Conservation (phyloP, 2,888 invertebrate species). For the Pyrgus malvae region DNA sequence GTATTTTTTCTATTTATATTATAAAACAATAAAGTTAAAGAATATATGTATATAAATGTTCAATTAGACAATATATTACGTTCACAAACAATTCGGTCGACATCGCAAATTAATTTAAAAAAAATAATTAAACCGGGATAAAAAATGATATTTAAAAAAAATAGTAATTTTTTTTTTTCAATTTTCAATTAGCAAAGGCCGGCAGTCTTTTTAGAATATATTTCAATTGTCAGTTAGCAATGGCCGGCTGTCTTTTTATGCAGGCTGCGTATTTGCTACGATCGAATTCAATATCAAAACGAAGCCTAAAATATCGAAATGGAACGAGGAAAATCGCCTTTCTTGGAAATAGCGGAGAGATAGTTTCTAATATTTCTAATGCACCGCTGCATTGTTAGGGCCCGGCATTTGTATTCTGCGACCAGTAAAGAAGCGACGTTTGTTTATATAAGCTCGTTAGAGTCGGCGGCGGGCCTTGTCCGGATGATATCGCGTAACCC, state of each 20-base stretch:
- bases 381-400: conserved; percentile 27
- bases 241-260: background rate
- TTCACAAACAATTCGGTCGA: no score
- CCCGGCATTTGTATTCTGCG: conserved; percentile 34
- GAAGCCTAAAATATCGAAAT: conserved; percentile 20
- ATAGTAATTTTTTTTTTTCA: no score
- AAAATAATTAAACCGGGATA: no score
- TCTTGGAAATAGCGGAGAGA: conserved; percentile 21
- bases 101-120: no score
- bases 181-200: no score
- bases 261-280: background rate
- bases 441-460: conserved; percentile 61
- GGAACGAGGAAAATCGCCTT: conserved; percentile 26
- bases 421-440: conserved; percentile 40
- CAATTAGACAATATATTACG: no score
- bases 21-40: no score
- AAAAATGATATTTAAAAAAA: no score
- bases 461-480: conserved; percentile 51
- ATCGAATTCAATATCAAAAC: conserved; percentile 14
- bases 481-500: conserved; percentile 61
- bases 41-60: no score
- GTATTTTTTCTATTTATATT: no score
- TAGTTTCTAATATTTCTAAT: conserved; percentile 30
- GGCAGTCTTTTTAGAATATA: no score
- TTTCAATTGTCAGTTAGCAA: background rate